phyloP scores from a whole-genome alignment of 2,113 vertebrate genomes.

The Hirundichthys speculiger region DNA sequence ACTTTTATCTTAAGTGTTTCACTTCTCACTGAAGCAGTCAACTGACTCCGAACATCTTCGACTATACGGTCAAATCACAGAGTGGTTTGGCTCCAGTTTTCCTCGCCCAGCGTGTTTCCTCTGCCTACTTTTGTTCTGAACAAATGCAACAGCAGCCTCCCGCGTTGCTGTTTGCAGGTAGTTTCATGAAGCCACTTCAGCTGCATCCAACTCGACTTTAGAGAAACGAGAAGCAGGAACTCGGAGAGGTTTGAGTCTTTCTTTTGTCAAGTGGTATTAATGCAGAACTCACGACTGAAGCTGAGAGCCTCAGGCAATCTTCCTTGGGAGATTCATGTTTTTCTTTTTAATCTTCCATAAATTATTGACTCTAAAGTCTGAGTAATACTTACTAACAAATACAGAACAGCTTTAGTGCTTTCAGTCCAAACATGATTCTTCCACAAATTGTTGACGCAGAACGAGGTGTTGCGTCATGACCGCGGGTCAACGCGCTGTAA shows the following conservation, averaged over 20 bases:
- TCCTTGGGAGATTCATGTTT: constrained; percentile 34
- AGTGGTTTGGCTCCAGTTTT: constrained; percentile 24
- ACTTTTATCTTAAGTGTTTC: constrained; percentile 33
- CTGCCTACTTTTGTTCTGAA: constrained; percentile 34
- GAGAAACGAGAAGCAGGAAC: constrained; percentile 28
- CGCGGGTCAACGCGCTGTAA: background rate
- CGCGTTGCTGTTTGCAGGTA: constrained; percentile 18
- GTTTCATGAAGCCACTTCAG: constrained; percentile 42
- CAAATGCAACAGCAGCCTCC: constrained; percentile 33
- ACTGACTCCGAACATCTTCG: constrained; percentile 23
- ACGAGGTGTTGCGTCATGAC: constrained; percentile 19
- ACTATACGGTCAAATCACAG: constrained; percentile 33
- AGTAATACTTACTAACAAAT: constrained; percentile 40
- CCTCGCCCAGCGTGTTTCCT: constrained; percentile 8
- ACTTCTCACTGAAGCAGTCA: constrained; percentile 42
- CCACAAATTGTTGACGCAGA: background rate
- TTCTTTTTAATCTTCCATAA: constrained; percentile 25
- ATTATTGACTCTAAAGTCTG: constrained; percentile 49
- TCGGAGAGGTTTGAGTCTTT: constrained; percentile 36
- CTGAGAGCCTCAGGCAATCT: constrained; percentile 27
- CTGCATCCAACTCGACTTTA: constrained; percentile 43
- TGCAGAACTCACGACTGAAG: constrained; percentile 36
- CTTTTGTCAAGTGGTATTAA: constrained; percentile 51
- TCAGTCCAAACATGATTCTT: constrained; percentile 10
- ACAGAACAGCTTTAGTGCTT: constrained; percentile 19